Base-by-base conservation (phyloP, 2,797 vertebrate genomes). In the Lacerta bilineata region DNA sequence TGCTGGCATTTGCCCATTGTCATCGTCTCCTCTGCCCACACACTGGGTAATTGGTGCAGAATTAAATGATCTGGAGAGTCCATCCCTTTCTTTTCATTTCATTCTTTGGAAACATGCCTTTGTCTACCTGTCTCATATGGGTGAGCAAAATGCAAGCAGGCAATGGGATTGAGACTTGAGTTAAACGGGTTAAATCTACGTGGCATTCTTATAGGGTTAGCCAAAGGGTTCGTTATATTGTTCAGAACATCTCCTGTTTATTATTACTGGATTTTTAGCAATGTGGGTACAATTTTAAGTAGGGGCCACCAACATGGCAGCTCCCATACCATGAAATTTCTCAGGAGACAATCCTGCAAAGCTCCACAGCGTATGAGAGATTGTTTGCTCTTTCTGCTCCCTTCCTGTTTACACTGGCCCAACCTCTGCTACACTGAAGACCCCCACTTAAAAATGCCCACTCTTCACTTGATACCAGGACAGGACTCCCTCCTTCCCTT, bases 21-120 rank as follows among this genome's bases (percentile, higher is more conserved):
- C 59, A 0, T 95, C 93, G 94, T 86, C 84, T 93, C 93, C 90
- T 94, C 93, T 94, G 90, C 90, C 84, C 85, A 93, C 90, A 93
- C 91, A 86, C 39, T 86, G 89, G 78, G 36, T 93, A 95, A 94
- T 94, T 95, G 91, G 91, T 93, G 46, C 76, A 93, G 81, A 91
- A 86, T 91, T 80, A 76, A 88, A 66, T 64, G 68, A 83, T 76
- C 80, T 90, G 41, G 72, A 83, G 13, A 93, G 90, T 88, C 86
- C 69, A 50, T 92, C 80, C 61, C 50, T 91, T 90, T 43, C 76
- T 81, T 92, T 89, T 39, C 46, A 84, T 25, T 77, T 92, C 79
- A 61, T 7, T 81, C 0, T 46, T 87, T 88, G 76, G 50, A 87
- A 84, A 20, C 0, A 0, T 27, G 61, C n/a, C 8, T 64, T 84